Percentiles rank a stretch among this genome's conserved stretches.
Conservation (phyloP, 2,888 invertebrate genomes). For the Drosophila cognata region DNA sequence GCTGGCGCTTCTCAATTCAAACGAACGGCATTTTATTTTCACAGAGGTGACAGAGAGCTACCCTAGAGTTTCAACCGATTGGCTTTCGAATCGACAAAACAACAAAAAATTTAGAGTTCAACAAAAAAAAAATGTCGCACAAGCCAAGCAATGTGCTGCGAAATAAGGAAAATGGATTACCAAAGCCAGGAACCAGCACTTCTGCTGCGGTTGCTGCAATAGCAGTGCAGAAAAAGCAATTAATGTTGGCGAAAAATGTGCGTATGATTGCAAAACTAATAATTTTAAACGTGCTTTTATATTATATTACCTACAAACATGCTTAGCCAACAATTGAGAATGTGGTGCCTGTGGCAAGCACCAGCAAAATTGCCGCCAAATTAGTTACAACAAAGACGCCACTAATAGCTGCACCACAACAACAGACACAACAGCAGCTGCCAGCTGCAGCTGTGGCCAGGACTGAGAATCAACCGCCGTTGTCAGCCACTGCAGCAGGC, state of each 20-base stretch:
- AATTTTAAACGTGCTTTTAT: neutral
- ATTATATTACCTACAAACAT: neutral
- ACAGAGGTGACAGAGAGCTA: slow-evolving; percentile 32
- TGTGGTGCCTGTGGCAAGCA: slow-evolving; percentile 24
- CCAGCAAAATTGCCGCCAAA: slow-evolving; percentile 23
- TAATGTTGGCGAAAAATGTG: slow-evolving; percentile 58
- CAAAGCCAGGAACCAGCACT: slow-evolving; percentile 23
- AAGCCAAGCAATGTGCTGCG: slow-evolving; percentile 55
- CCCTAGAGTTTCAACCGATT: slow-evolving; percentile 15
- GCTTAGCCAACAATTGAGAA: slow-evolving; percentile 54
- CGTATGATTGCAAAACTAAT: neutral
- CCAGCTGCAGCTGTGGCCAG: slow-evolving; percentile 10
- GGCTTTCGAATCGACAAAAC: slow-evolving; percentile 16
- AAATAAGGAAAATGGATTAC: slow-evolving; percentile 67
- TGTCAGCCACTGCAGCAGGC: neutral
- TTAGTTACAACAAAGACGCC: slow-evolving; percentile 13
- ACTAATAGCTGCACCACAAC: neutral
- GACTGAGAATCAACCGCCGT: slow-evolving; percentile 16
- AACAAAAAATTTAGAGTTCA: slow-evolving; percentile 4
- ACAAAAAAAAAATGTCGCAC: slow-evolving; percentile 59
- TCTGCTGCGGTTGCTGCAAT: slow-evolving; percentile 23
- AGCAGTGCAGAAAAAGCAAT: slow-evolving; percentile 53
- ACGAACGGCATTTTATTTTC: slow-evolving; percentile 80
- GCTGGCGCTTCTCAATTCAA: slow-evolving; percentile 71
- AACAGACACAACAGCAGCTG: slow-evolving; percentile 12